phyloP scores from a whole-genome alignment of 2,797 vertebrate species.

The Urocyon cinereoargenteus region DNA sequence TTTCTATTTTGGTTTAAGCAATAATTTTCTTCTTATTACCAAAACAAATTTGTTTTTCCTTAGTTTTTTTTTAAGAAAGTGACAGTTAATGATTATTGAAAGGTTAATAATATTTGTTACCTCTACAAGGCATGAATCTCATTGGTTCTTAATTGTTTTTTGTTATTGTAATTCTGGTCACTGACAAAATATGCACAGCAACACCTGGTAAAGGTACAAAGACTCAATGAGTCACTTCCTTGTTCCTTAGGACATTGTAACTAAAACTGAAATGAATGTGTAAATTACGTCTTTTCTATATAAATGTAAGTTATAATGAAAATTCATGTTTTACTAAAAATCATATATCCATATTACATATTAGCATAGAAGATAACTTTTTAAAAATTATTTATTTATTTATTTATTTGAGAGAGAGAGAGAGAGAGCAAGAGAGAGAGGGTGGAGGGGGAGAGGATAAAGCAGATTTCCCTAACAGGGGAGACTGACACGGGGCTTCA shows the following conservation, averaged over 20 bases:
- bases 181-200: neutral
- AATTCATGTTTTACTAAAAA: slow-evolving; percentile 37
- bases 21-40: slow-evolving; percentile 11
- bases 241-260: neutral
- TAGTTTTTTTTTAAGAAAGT: neutral
- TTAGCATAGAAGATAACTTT: neutral
- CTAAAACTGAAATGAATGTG: neutral
- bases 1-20: slow-evolving; percentile 43
- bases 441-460: neutral
- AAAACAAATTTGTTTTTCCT: neutral
- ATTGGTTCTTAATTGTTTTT: neutral
- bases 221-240: neutral
- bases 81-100: neutral
- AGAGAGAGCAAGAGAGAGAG: neutral
- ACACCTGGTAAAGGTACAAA: neutral
- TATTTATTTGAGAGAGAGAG: neutral
- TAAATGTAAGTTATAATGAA: neutral
- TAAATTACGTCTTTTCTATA: neutral
- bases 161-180: neutral
- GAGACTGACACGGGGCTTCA: neutral
- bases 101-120: neutral
- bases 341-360: neutral
- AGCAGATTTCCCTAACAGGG: neutral
- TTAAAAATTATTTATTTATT: neutral
- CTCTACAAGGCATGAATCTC: neutral